Evolutionary conservation across 2,888 invertebrate species (phyloP), one percentile per base, ranked within the genome.

Genomic region (Coecobrya sp.): DNA sequence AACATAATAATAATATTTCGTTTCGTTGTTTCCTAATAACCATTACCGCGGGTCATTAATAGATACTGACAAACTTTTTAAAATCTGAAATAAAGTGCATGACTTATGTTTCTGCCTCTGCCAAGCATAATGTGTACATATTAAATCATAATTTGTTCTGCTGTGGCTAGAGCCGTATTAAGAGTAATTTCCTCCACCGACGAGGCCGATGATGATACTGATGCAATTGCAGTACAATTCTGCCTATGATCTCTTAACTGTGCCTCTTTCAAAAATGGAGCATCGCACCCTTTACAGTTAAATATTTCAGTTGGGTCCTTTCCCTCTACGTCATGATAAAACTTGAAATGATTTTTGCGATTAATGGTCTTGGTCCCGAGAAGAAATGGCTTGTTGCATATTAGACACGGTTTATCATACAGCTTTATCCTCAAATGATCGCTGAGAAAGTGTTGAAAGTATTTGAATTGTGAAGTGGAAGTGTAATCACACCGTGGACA

Each of bases 361-460:
- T 59, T 73, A 4, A 70, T 52, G 10, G 65, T 22, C 5, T 70
- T 85, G 22, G 76, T 85, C 42, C 84, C 88, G 3, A 81, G 19
- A 7, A 81, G 62, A 76, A 85, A 90, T 22, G 49, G 70, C 49
- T 85, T 84, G 30, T 73, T 84, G 27, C 89, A 90, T 2, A 90
- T 73, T 11, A 25, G 36, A 49, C 89, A 90, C 1, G 68, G 84
- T 11, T 42, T 59, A 36, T 85, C 84, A 45, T 85, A 76, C 4
- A 90, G 42, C 0, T 84, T 10, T 22, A 90, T 84, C n/a, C 73
- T 8, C 62, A 90, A 49, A 49, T 90, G 89, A 8, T 52, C 22
- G 3, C 22, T 45, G n/a, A 90, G 30, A 49, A 90, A 90, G 42
- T 90, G 89, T 3, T 59, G 10, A 52, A 90, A 52, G 22, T 70